Evolutionary conservation across 1,140 invertebrate genomes (phyloP).

Genomic region (Sipha flava): DNA sequence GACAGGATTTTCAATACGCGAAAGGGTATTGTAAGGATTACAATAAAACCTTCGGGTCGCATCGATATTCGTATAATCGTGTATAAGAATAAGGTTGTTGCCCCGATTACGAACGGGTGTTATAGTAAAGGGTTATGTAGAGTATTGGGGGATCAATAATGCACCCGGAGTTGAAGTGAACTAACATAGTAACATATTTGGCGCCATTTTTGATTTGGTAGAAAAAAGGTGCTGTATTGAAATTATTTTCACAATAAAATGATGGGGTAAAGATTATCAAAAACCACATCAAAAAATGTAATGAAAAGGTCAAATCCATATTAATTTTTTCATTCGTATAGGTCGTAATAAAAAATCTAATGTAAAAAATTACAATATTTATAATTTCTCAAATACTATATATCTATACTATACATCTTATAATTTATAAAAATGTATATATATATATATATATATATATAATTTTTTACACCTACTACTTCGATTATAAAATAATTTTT

Average conservation of each 20-base stretch:
- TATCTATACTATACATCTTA: too few relatives aligned
- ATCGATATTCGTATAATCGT: background rate
- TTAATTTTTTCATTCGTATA: too few relatives aligned
- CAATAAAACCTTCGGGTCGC: background rate
- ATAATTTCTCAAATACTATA: too few relatives aligned
- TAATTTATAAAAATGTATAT: too few relatives aligned
- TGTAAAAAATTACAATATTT: too few relatives aligned
- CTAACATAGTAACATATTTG: background rate
- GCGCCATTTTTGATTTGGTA: background rate
- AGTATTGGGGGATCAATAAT: background rate
- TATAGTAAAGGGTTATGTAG: background rate
- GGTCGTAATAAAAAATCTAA: too few relatives aligned
- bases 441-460: too few relatives aligned
- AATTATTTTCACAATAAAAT: background rate
- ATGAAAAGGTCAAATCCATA: too few relatives aligned
- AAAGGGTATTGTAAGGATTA: background rate
- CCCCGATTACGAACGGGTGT: background rate
- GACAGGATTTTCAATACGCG: too few relatives aligned
- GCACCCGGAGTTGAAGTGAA: background rate
- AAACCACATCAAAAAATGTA: background rate
- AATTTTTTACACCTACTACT: too few relatives aligned
- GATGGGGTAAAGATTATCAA: background rate
- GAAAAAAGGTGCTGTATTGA: background rate
- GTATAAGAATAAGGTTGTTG: background rate
- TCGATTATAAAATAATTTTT: too few relatives aligned